Percentiles rank a stretch among this genome's conserved stretches.
phyloP scores from a whole-genome alignment of 2,888 invertebrate species.

The Mamestra brassicae region DNA sequence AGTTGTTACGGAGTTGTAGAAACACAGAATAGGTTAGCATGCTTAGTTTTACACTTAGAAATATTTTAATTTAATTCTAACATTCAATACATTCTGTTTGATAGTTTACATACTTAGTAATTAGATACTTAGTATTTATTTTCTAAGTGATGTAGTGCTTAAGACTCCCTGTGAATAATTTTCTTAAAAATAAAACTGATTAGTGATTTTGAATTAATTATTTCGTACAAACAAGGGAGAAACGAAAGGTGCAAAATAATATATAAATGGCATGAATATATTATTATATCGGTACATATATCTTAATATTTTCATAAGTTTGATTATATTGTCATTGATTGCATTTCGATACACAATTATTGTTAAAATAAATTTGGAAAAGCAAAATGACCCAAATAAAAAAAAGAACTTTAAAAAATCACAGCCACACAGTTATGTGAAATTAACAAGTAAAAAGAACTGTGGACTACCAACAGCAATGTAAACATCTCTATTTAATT shows the following conservation, averaged over 20 bases:
- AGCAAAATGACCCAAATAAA: conserved; percentile 2
- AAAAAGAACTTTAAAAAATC: conserved; percentile 35
- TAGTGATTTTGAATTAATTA: conserved; percentile 19
- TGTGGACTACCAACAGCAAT: conserved; percentile 48
- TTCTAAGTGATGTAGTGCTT: conserved; percentile 49
- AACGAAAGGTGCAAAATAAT: conserved; percentile 40
- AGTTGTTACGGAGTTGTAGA: conserved; percentile 46
- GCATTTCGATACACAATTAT: conserved; percentile 67
- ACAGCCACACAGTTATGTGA: conserved; percentile 55
- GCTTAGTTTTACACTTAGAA: conserved; percentile 55
- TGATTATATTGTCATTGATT: conserved; percentile 80
- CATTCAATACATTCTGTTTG: conserved; percentile 65
- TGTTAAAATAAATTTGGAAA: conserved; percentile 21
- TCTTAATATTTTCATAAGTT: conserved; percentile 71
- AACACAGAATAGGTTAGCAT: conserved; percentile 51
- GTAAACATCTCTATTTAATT: conserved; percentile 38
- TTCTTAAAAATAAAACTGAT: conserved; percentile 33
- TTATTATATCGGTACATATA: conserved; percentile 21
- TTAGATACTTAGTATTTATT: conserved; percentile 45
- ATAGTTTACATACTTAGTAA: conserved; percentile 42
- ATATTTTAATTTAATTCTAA: conserved; percentile 57
- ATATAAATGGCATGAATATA: conserved; percentile 10
- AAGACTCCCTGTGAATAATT: conserved; percentile 66
- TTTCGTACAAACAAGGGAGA: conserved; percentile 33
- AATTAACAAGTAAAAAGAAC: conserved; percentile 32